Percentiles rank a stretch among this genome's conserved stretches.
phyloP scores from a whole-genome alignment of 37 sponge, comb jelly and placozoan species.

The Beroe ovata region DNA sequence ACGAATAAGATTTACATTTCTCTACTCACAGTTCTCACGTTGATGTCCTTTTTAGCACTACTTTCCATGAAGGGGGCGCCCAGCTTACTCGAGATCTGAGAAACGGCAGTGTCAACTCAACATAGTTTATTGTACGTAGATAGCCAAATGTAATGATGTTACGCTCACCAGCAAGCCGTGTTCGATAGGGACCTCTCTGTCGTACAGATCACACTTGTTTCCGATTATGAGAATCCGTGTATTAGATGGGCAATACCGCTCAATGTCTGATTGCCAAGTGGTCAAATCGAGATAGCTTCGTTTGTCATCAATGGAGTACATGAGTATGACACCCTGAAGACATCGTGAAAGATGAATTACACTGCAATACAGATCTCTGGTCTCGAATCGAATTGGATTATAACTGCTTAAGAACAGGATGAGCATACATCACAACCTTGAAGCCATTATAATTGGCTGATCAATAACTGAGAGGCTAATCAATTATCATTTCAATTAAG shows the following conservation, averaged over 20 bases:
- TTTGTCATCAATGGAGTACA: constrained; percentile 36
- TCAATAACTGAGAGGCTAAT: too few species aligned
- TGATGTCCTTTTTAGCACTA: constrained; percentile 56
- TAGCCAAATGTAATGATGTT: too few species aligned
- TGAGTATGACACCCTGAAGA: constrained; percentile 57
- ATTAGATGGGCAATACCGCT: constrained; percentile 52
- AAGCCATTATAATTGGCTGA: too few species aligned
- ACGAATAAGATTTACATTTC: too few species aligned
- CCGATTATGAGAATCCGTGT: constrained; percentile 46
- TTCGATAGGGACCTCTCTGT: constrained; percentile 14
- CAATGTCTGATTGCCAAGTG: constrained; percentile 36
- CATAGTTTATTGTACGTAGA: neutral
- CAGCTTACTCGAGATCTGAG: constrained; percentile 6
- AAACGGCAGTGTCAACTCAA: neutral
- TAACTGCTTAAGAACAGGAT: too few species aligned
- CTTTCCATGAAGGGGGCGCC: constrained; percentile 64
- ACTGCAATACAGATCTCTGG: too few species aligned
- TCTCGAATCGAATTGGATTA: too few species aligned
- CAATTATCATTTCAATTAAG: too few species aligned
- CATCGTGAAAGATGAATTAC: too few species aligned
- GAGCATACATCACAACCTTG: too few species aligned
- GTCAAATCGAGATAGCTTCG: neutral
- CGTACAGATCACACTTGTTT: constrained; percentile 31
- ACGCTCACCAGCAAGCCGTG: constrained; percentile 8
- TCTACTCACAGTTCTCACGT: constrained; percentile 20